phyloP scores from a whole-genome alignment of 2,888 invertebrate species.

The Leptopilina syphax region DNA sequence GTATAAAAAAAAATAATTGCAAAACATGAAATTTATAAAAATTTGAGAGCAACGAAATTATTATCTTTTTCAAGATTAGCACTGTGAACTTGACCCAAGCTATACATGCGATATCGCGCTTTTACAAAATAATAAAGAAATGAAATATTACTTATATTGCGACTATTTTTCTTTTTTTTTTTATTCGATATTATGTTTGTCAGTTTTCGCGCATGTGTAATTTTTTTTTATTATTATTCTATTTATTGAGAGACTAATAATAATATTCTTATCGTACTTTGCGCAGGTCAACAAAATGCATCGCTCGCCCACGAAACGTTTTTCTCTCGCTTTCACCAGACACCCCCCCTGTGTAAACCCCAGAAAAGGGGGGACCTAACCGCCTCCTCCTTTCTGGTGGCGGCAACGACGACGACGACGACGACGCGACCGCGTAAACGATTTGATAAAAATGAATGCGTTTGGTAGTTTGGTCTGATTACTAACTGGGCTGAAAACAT shows the following conservation, averaged over 20 bases:
- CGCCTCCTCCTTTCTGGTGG: neutral
- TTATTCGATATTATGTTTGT: no score
- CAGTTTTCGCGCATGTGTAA: neutral
- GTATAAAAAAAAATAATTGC: conserved; percentile 4
- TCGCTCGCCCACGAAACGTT: conserved; percentile 25
- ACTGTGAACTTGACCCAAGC: conserved; percentile 29
- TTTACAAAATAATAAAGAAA: neutral
- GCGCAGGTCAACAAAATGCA: conserved; percentile 1
- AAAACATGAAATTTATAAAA: neutral
- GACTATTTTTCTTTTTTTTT: neutral
- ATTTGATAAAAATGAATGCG: conserved; percentile 35
- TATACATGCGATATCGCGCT: neutral
- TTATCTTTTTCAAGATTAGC: neutral
- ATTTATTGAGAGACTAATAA: neutral
- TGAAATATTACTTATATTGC: conserved; percentile 22
- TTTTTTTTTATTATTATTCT: neutral
- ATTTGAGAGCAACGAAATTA: conserved; percentile 12
- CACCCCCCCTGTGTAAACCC: neutral
- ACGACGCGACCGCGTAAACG: neutral
- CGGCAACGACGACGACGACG: neutral
- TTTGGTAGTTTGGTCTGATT: conserved; percentile 24
- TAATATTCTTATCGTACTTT: conserved; percentile 8
- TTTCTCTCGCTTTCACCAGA: conserved; percentile 9
- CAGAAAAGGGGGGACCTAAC: no score
- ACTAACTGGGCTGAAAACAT: conserved; percentile 36